phyloP scores from a whole-genome alignment of 2,113 vertebrate species.

The Neofelis nebulosa region DNA sequence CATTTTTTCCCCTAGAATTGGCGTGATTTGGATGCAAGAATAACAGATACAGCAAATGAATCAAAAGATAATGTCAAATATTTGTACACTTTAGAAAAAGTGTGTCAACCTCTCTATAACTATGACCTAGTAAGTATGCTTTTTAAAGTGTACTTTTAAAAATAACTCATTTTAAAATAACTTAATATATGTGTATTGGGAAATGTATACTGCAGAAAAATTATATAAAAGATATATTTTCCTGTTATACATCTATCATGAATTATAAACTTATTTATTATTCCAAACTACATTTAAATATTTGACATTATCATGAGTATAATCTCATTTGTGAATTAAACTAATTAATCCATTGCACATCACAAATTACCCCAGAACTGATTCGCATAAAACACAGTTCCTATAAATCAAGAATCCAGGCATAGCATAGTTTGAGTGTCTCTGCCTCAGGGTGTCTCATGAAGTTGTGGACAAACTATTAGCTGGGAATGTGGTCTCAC shows the following conservation, averaged over 20 bases:
- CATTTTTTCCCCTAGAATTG: conserved; percentile 83
- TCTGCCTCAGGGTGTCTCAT: background rate
- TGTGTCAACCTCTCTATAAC: conserved; percentile 89
- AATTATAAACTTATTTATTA: background rate
- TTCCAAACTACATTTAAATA: conserved; percentile 15
- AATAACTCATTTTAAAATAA: conserved; percentile 19
- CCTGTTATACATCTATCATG: background rate
- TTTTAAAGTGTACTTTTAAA: conserved; percentile 52
- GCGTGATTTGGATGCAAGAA: conserved; percentile 87
- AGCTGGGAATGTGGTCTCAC: background rate
- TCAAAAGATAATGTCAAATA: conserved; percentile 92
- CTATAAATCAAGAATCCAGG: background rate
- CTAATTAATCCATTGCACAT: background rate
- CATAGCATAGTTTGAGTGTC: background rate
- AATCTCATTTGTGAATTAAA: conserved; percentile 1
- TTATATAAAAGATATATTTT: conserved; percentile 27
- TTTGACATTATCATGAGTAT: background rate
- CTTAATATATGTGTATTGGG: background rate
- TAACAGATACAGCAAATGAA: conserved; percentile 90
- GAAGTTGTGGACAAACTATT: background rate
- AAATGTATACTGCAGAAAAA: background rate
- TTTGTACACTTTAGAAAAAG: conserved; percentile 87
- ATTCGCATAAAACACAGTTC: background rate
- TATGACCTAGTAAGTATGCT: conserved; percentile 88
- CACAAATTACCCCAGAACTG: background rate